These are phyloP conservation scores for Malurus leucopterus DNA, from an alignment of 2,797 vertebrate genomes.

Conservation along the genomic window DNA sequence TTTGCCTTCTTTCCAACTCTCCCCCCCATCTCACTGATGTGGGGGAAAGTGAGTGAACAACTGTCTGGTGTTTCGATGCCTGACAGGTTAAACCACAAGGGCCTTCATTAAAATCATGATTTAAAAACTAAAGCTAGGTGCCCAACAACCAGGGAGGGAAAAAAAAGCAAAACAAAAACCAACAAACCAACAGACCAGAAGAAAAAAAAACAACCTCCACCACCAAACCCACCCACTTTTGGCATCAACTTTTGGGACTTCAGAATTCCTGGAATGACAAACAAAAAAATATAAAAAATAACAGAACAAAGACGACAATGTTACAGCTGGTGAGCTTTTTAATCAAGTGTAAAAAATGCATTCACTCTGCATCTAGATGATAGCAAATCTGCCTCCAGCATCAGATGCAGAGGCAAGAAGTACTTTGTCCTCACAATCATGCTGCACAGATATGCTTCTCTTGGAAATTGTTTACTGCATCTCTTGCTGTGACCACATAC, in stretches of 20 bases:
- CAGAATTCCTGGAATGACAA: neutral
- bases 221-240: neutral
- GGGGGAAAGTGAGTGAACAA: neutral
- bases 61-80: neutral
- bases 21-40: neutral
- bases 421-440: neutral
- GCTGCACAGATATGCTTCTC: neutral
- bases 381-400: neutral
- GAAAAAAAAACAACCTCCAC: rapidly evolving
- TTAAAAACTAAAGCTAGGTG: neutral
- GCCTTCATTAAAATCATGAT: neutral
- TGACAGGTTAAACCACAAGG: neutral
- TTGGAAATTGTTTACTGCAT: neutral
- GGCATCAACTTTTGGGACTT: neutral
- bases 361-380: neutral
- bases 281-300: neutral
- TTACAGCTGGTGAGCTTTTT: neutral
- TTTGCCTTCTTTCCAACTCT: neutral
- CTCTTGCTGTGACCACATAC: neutral
- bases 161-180: neutral
- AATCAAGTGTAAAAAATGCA: neutral
- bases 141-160: neutral
- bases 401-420: neutral
- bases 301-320: neutral
- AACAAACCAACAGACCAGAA: neutral